Evolutionary conservation across 2,113 vertebrate genomes (phyloP).

Genomic region (Reinhardtius hippoglossoides): DNA sequence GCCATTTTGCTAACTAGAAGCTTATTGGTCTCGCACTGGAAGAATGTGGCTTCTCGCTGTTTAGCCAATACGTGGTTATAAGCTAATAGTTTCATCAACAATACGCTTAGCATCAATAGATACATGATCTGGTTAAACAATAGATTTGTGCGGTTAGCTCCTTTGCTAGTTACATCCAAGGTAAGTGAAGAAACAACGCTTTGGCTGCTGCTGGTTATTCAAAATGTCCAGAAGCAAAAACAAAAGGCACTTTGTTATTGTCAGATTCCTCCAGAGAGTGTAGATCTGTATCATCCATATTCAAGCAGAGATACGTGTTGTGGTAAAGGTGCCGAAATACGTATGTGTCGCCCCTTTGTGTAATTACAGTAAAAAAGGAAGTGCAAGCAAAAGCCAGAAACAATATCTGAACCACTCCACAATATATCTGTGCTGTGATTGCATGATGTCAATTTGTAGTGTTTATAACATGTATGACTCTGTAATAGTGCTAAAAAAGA

Average conservation of each 20-base stretch:
- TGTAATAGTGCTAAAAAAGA: not conserved
- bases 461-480: conserved; percentile 8
- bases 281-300: not conserved
- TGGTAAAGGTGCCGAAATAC: not conserved
- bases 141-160: conserved; percentile 29
- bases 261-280: not conserved
- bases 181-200: not conserved
- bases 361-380: not conserved
- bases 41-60: not conserved
- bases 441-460: conserved; percentile 13
- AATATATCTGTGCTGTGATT: not conserved
- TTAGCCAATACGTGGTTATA: not conserved
- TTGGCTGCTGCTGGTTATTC: not conserved
- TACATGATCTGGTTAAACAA: conserved; percentile 47
- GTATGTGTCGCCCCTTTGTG: not conserved
- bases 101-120: conserved; percentile 3
- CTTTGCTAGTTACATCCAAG: not conserved
- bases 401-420: not conserved
- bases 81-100: not conserved
- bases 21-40: conserved; percentile 6
- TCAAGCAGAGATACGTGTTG: not conserved
- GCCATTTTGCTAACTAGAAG: conserved; percentile 65
- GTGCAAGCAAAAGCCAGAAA: not conserved
- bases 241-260: not conserved
- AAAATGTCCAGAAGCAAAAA: not conserved